Evolutionary conservation across 53 echinoderm and acorn worm species (phyloP).

Genomic region (Antedon mediterranea): DNA sequence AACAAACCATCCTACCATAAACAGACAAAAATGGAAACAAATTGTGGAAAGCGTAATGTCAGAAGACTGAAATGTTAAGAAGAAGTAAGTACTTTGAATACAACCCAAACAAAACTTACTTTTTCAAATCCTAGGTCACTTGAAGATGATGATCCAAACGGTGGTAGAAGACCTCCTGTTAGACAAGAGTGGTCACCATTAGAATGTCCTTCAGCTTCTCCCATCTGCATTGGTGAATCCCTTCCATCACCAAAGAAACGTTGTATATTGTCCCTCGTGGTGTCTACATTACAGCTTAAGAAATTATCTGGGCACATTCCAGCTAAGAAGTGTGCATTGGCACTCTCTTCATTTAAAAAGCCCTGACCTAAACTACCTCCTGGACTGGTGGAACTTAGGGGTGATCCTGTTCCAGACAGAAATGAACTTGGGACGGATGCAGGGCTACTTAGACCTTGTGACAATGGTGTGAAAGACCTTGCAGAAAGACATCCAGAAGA

Average conservation of each 20-base stretch:
- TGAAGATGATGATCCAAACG: background rate
- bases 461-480: conserved; percentile 63
- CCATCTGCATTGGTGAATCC: background rate
- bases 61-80: no score
- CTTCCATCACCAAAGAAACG: background rate
- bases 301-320: background rate
- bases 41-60: no score
- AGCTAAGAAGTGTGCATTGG: background rate
- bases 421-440: conserved; percentile 15
- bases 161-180: background rate
- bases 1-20: no score
- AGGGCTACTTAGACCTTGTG: conserved; percentile 65
- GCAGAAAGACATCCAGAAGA: conserved; percentile 79
- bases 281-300: background rate
- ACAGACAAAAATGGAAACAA: no score
- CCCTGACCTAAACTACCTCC: background rate
- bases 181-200: background rate
- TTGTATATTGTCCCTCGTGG: background rate
- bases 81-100: no score
- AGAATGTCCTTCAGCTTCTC: background rate
- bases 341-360: background rate
- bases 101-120: background rate
- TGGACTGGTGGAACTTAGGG: background rate
- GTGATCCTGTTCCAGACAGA: background rate
- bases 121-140: background rate